These are phyloP conservation scores for Mimachlamys varia DNA, from an alignment of 2,888 invertebrate species.

Conservation along the genomic window DNA sequence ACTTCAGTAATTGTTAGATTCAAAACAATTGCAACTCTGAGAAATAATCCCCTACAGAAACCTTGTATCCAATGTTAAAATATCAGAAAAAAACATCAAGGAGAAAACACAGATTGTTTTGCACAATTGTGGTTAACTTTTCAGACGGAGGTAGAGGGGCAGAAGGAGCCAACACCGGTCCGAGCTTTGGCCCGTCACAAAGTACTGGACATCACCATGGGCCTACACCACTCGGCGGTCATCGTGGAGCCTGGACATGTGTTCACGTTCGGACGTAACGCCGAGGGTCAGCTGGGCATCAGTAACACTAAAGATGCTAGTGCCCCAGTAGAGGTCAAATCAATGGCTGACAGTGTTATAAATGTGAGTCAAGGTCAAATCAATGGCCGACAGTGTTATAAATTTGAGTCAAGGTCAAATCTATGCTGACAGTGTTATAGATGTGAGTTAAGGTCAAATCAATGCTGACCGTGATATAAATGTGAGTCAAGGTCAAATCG, in stretches of 20 bases:
- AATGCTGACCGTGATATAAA: constrained; percentile 65
- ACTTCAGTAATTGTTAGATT: too few relatives aligned
- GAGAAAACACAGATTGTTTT: too few relatives aligned
- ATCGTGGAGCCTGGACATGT: constrained; percentile 86
- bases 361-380: constrained; percentile 68
- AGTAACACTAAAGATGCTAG: constrained; percentile 80
- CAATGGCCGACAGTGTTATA: constrained; percentile 59
- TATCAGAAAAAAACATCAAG: too few relatives aligned
- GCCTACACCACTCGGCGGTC: constrained; percentile 85
- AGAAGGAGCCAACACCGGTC: constrained; percentile 81
- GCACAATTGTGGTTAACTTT: background rate
- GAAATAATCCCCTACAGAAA: too few relatives aligned
- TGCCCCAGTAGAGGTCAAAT: constrained; percentile 82
- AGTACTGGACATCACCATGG: constrained; percentile 85
- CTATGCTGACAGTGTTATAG: constrained; percentile 62
- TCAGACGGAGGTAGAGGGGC: constrained; percentile 82
- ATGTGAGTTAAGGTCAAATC: constrained; percentile 64
- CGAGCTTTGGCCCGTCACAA: constrained; percentile 83
- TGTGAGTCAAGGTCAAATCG: constrained; percentile 61
- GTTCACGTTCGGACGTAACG: constrained; percentile 86
- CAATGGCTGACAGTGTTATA: constrained; percentile 78
- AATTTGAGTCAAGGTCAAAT: constrained; percentile 68
- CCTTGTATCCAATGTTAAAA: too few relatives aligned
- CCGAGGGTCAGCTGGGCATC: constrained; percentile 86
- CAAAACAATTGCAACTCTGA: too few relatives aligned